phyloP scores from a whole-genome alignment of 2,113 vertebrate species.

The Atractosteus spatula region DNA sequence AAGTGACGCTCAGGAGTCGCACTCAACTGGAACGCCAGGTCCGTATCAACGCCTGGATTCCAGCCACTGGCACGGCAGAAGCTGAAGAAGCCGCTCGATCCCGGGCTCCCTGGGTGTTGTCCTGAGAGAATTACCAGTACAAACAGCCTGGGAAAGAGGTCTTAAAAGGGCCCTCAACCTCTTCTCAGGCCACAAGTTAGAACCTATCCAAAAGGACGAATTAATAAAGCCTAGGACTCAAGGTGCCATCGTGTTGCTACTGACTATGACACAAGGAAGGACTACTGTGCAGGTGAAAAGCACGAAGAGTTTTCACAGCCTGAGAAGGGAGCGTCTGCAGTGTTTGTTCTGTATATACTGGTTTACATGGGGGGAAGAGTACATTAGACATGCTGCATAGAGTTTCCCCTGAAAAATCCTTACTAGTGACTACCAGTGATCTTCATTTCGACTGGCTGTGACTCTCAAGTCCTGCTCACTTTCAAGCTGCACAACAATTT shows the following conservation, averaged over 20 bases:
- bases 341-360: too few relatives aligned
- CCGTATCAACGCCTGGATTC: neutral
- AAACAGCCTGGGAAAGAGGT: constrained; percentile 21
- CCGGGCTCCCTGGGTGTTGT: constrained; percentile 28
- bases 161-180: neutral
- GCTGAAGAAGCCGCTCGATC: constrained; percentile 37
- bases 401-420: too few relatives aligned
- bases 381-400: too few relatives aligned
- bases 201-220: neutral
- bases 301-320: too few relatives aligned
- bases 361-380: too few relatives aligned
- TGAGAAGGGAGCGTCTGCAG: too few relatives aligned
- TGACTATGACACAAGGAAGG: neutral
- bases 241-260: neutral
- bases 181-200: neutral
- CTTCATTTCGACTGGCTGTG: too few relatives aligned
- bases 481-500: too few relatives aligned
- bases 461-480: too few relatives aligned
- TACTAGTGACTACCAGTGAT: too few relatives aligned
- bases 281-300: neutral
- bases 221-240: constrained; percentile 6
- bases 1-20: neutral
- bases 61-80: neutral
- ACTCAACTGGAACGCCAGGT: neutral
- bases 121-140: constrained; percentile 35